These are phyloP conservation scores for Orius insidiosus DNA, from an alignment of 1,140 invertebrate genomes.

Conservation along the genomic window DNA sequence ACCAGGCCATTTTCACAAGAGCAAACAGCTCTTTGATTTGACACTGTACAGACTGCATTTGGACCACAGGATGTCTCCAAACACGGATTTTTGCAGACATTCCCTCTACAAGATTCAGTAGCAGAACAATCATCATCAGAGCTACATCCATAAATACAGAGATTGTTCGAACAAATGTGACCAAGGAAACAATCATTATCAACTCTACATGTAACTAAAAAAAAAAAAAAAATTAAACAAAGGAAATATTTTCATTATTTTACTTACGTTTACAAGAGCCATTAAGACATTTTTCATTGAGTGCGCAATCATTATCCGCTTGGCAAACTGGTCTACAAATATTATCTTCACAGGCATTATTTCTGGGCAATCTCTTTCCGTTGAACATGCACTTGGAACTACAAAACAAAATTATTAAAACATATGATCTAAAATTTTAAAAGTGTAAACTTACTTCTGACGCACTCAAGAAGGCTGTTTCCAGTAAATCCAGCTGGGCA, in stretches of 20 bases:
- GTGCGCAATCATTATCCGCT: slow-evolving; percentile 68
- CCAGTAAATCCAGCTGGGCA: slow-evolving; percentile 76
- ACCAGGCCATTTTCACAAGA: slow-evolving; percentile 60
- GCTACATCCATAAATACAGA: slow-evolving; percentile 70
- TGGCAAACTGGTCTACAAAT: slow-evolving; percentile 58
- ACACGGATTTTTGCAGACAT: slow-evolving; percentile 67
- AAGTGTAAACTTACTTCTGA: slow-evolving; percentile 59
- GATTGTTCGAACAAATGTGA: slow-evolving; percentile 69
- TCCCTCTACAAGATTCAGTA: slow-evolving; percentile 59
- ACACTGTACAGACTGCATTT: slow-evolving; percentile 60
- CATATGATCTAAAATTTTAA: no score
- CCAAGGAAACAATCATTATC: slow-evolving; percentile 84
- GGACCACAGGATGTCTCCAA: slow-evolving; percentile 51
- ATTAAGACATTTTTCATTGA: slow-evolving; percentile 72
- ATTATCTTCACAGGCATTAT: slow-evolving; percentile 53
- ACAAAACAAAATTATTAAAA: slow-evolving; percentile 21
- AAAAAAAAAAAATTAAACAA: slow-evolving; percentile 12
- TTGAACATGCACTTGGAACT: slow-evolving; percentile 60
- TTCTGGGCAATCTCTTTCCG: slow-evolving; percentile 47
- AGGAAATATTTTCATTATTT: slow-evolving; percentile 14
- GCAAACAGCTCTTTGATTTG: slow-evolving; percentile 65
- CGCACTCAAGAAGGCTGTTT: slow-evolving; percentile 65
- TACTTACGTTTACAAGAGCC: slow-evolving; percentile 61
- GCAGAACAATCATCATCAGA: slow-evolving; percentile 71
- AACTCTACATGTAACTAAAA: slow-evolving; percentile 63